phyloP scores from a whole-genome alignment of 2,113 vertebrate genomes.

The Sinocyclocheilus anophthalmus region DNA sequence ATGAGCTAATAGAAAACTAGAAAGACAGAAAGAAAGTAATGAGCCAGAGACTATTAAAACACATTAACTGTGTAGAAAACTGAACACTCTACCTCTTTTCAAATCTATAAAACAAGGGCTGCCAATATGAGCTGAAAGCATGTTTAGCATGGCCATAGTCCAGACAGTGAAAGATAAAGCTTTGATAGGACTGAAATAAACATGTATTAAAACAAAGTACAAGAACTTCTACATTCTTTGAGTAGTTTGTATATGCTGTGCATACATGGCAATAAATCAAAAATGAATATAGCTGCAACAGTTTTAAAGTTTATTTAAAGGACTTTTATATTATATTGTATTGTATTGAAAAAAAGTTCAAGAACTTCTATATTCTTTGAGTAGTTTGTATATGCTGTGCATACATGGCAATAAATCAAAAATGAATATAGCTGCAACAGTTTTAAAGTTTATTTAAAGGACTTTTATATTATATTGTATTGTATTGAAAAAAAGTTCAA shows the following conservation, averaged over 20 bases:
- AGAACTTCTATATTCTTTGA: background rate
- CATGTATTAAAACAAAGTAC: background rate
- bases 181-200: constrained; percentile 17
- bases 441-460: background rate
- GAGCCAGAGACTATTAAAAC: constrained; percentile 47
- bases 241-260: background rate
- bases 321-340: background rate
- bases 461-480: background rate
- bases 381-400: background rate
- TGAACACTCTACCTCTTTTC: background rate
- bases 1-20: constrained; percentile 55
- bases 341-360: constrained; percentile 4
- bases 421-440: background rate
- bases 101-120: constrained; percentile 3
- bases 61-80: constrained; percentile 34
- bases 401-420: background rate
- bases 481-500: background rate
- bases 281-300: background rate
- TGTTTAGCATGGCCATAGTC: background rate
- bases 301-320: background rate
- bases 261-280: background rate
- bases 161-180: constrained; percentile 24
- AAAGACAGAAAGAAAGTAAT: constrained; percentile 46
- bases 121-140: constrained; percentile 14
- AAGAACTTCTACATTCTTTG: constrained; percentile 7